Percentiles rank a stretch among this genome's conserved stretches.
phyloP scores from a whole-genome alignment of 1,140 invertebrate species.

The Gryllus bimaculatus region DNA sequence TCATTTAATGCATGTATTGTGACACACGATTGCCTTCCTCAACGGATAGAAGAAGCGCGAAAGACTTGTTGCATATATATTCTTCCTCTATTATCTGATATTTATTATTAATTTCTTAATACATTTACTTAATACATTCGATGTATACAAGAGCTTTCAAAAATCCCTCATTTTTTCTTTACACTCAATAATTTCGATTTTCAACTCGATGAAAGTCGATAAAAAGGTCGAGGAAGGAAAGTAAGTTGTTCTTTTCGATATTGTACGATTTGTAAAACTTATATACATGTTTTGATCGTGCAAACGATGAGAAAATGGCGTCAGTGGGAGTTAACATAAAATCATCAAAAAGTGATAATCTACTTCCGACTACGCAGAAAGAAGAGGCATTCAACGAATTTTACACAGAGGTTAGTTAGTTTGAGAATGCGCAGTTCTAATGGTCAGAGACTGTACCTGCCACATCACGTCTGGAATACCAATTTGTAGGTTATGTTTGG shows the following conservation, averaged over 20 bases:
- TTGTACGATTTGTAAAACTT: background rate
- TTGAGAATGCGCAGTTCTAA: background rate
- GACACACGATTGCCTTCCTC: too few relatives aligned
- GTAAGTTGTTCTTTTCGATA: background rate
- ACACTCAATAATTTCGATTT: background rate
- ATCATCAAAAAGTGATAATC: constrained; percentile 17
- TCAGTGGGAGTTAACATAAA: constrained; percentile 7
- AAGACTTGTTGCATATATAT: too few relatives aligned
- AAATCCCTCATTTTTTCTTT: background rate
- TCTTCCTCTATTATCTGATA: too few relatives aligned
- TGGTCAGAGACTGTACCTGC: too few relatives aligned
- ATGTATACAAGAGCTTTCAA: too few relatives aligned
- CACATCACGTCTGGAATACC: too few relatives aligned
- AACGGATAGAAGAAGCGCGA: too few relatives aligned
- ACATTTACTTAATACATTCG: too few relatives aligned
- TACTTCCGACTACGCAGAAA: constrained; percentile 23
- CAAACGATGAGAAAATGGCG: background rate
- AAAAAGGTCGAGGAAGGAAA: background rate
- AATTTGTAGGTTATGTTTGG: too few relatives aligned
- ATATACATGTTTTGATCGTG: background rate
- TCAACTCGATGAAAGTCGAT: background rate
- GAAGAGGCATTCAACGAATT: constrained; percentile 28
- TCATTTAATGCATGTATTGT: too few relatives aligned
- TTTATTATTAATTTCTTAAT: too few relatives aligned
- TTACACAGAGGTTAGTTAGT: constrained; percentile 26